Conservation (phyloP, 53 echinoderm and acorn worm genomes). For the Echinarachnius parma region DNA sequence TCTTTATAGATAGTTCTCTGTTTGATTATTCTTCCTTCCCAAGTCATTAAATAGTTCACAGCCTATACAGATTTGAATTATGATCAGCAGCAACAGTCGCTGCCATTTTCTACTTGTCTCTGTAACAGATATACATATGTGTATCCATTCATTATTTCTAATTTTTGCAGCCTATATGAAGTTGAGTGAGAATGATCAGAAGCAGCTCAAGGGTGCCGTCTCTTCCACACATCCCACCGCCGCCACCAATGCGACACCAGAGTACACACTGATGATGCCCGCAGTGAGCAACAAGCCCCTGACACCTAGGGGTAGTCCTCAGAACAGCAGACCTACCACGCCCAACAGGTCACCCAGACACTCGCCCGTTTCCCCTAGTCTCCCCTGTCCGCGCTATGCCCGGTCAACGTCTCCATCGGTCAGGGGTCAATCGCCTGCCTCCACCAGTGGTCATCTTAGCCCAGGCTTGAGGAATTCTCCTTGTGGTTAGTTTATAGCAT, state of each 20-base stretch:
- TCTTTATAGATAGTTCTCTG: too few relatives aligned
- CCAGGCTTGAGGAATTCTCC: slow-evolving; percentile 17
- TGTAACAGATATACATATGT: neutral
- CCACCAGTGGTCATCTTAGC: slow-evolving; percentile 3
- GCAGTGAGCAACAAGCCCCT: slow-evolving; percentile 58
- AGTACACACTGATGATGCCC: slow-evolving; percentile 58
- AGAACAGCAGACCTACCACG: slow-evolving; percentile 27
- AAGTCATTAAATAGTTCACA: too few relatives aligned
- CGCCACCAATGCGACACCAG: slow-evolving; percentile 15
- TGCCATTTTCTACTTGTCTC: too few relatives aligned
- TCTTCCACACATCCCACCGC: slow-evolving; percentile 40
- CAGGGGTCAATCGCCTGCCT: slow-evolving; percentile 10
- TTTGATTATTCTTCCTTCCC: too few relatives aligned
- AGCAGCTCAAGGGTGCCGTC: slow-evolving; percentile 11
- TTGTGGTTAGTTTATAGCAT: slow-evolving; percentile 1
- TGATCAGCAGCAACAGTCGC: too few relatives aligned
- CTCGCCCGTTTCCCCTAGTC: slow-evolving; percentile 6
- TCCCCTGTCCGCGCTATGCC: slow-evolving; percentile 26
- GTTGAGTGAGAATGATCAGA: slow-evolving; percentile 47
- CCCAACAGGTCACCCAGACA: slow-evolving; percentile 6
- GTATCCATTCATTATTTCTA: neutral
- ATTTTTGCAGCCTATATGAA: slow-evolving; percentile 60
- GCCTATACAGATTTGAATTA: too few relatives aligned
- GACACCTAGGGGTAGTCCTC: slow-evolving; percentile 38
- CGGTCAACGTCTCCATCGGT: slow-evolving; percentile 18